Evolutionary conservation across 1,140 invertebrate species (phyloP).

Genomic region (Lordiphosa mommai): DNA sequence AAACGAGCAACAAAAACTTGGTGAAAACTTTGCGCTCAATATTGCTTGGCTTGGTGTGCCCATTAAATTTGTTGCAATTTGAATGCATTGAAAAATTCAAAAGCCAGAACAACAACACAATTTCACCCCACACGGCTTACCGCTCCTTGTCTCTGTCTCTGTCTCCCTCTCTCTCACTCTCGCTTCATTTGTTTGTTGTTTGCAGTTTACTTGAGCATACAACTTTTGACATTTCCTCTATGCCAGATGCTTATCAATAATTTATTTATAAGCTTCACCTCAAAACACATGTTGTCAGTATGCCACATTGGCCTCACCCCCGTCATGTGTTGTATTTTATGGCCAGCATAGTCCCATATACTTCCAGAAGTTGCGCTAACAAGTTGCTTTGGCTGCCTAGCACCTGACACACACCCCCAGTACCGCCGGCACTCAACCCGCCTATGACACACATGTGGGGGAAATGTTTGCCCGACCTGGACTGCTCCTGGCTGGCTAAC

Average conservation of each 20-base stretch:
- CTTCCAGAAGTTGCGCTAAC: constrained; percentile 52
- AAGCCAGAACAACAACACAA: background rate
- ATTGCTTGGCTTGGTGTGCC: constrained; percentile 22
- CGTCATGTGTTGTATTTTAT: constrained; percentile 42
- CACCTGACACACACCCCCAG: constrained; percentile 36
- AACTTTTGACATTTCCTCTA: constrained; percentile 76
- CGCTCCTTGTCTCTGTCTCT: background rate
- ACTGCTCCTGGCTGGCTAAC: constrained; percentile 2
- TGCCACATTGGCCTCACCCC: constrained; percentile 42
- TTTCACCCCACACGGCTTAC: constrained; percentile 7
- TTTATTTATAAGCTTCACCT: constrained; percentile 78
- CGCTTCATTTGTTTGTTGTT: constrained; percentile 34
- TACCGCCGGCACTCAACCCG: too few species aligned
- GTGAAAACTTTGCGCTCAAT: constrained; percentile 31
- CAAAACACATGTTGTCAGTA: constrained; percentile 75
- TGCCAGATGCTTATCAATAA: constrained; percentile 76
- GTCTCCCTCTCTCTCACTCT: background rate
- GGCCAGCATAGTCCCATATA: constrained; percentile 43
- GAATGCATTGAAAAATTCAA: constrained; percentile 65
- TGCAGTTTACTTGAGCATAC: constrained; percentile 65
- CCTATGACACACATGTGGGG: constrained; percentile 14
- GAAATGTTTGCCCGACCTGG: constrained; percentile 15
- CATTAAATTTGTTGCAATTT: constrained; percentile 53
- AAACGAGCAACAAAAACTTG: constrained; percentile 56
- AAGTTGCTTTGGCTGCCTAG: constrained; percentile 46